Conservation (phyloP, 1,140 invertebrate genomes). For the Chironomus striatipennis region DNA sequence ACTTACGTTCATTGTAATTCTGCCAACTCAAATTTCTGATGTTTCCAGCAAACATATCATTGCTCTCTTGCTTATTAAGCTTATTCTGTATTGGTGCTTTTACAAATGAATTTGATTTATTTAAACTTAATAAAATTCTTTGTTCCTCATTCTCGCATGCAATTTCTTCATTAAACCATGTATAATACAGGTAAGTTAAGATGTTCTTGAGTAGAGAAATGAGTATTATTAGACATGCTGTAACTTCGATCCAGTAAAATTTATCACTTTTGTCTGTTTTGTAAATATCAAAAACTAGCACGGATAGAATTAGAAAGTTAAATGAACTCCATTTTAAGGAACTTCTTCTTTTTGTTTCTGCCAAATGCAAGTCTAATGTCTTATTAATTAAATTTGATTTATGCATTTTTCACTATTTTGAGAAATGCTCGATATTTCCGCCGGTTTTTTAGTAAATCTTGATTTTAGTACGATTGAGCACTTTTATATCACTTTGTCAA, state of each 20-base stretch:
- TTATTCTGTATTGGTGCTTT: background rate
- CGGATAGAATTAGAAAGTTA: slow-evolving; percentile 30
- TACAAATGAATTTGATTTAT: slow-evolving; percentile 24
- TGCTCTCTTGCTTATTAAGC: slow-evolving; percentile 26
- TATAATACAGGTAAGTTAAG: slow-evolving; percentile 36
- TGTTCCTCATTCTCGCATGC: slow-evolving; percentile 36
- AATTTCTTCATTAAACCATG: slow-evolving; percentile 33
- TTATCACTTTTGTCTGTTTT: slow-evolving; percentile 29
- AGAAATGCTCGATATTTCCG: background rate
- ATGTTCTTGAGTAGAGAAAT: slow-evolving; percentile 41
- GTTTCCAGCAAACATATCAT: background rate
- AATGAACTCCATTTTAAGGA: slow-evolving; percentile 35
- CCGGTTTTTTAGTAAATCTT: too few species aligned
- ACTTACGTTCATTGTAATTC: slow-evolving; percentile 19
- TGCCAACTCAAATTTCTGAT: slow-evolving; percentile 16
- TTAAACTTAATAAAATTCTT: slow-evolving; percentile 37
- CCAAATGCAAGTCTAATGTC: slow-evolving; percentile 31
- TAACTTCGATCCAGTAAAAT: slow-evolving; percentile 38
- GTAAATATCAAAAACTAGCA: slow-evolving; percentile 33
- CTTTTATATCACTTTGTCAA: too few species aligned
- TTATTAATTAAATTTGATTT: slow-evolving; percentile 28
- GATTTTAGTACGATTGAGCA: too few species aligned
- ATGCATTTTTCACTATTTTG: slow-evolving; percentile 12
- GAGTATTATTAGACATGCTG: slow-evolving; percentile 31
- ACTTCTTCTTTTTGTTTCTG: slow-evolving; percentile 28